A percentile compares a stretch with the other conserved stretches of the same genome.
phyloP scores from a whole-genome alignment of 1,140 invertebrate genomes.

The Zaprionus nigranus region DNA sequence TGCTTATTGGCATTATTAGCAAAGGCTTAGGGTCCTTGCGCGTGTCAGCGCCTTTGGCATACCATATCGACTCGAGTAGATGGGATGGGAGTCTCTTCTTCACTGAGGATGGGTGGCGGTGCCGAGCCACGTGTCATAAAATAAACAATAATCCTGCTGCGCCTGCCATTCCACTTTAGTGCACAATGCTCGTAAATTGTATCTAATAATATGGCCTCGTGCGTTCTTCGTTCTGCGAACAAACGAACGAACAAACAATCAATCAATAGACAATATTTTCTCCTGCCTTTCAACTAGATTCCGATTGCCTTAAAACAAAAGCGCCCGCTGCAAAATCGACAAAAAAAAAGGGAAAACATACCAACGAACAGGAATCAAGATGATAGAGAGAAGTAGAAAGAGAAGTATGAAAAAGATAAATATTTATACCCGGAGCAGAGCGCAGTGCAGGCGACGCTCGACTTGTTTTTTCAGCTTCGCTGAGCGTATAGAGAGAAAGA shows the following conservation, averaged over 20 bases:
- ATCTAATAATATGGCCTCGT: conserved; percentile 79
- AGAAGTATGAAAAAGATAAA: conserved; percentile 71
- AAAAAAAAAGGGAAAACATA: conserved; percentile 22
- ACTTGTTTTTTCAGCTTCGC: conserved; percentile 83
- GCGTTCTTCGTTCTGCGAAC: conserved; percentile 4
- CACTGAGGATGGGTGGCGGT: conserved; percentile 10
- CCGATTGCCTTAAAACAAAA: conserved; percentile 81
- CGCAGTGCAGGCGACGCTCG: conserved; percentile 79
- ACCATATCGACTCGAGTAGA: background rate
- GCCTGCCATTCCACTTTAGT: conserved; percentile 79
- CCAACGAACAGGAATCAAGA: conserved; percentile 44
- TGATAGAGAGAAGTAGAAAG: conserved; percentile 28
- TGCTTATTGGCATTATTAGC: conserved; percentile 77
- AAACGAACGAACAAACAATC: conserved; percentile 75
- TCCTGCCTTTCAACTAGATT: conserved; percentile 55
- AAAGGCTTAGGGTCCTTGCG: conserved; percentile 72
- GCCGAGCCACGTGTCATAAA: conserved; percentile 76
- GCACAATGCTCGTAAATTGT: conserved; percentile 76
- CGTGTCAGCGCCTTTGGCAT: conserved; percentile 66
- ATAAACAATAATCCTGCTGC: conserved; percentile 79
- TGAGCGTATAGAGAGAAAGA: conserved; percentile 70
- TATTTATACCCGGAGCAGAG: conserved; percentile 79
- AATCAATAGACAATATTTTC: conserved; percentile 82
- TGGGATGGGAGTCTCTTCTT: conserved; percentile 22
- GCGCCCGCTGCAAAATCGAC: conserved; percentile 44